Evolutionary conservation across 2,113 vertebrate species (phyloP), one percentile per base, ranked within the genome.

Genomic region (Beaufortia kweichowensis): DNA sequence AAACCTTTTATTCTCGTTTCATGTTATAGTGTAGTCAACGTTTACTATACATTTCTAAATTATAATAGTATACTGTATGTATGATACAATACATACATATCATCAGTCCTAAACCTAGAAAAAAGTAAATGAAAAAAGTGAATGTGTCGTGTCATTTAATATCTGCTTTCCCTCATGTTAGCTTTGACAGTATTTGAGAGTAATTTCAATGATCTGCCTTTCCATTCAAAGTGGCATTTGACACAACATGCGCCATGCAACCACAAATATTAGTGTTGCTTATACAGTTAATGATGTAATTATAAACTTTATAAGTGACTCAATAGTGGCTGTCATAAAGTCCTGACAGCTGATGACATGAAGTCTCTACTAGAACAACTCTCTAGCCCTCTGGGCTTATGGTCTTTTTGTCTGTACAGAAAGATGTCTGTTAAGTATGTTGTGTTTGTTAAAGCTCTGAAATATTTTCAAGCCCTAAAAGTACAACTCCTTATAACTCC

Each of bases 301-400:
- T 66, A 66, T 66, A 66, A 43, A 66, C 63, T 29, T 50, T 50
- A 50, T 50, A 50, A 50, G 41, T 66, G 65, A 67, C 26, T 12
- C 17, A 31, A 29, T 50, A 50, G 28, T 31, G 41, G 26, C 48
- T n/a, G 26, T 29, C 17, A 29, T 67, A 50, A 15, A 50, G 17
- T 15, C 41, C 41, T 46, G 62, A 21, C 41, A 26, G 23, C 21
- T 65, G 21, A 24, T 43, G 41, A 7, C 62, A 35, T 35, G 7
- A 35, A 35, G 4, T 7, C 33, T 35, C 7, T 35, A 35, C 33
- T 35, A 35, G 33, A 35, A 35, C 3, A 4, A 35, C 33, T 35
- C 33, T 35, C n/a, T n/a, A n/a, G n/a, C n/a, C n/a, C n/a, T n/a
- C n/a, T n/a, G n/a, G n/a, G n/a, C n/a, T n/a, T n/a, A n/a, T n/a